Conservation (phyloP, 2,113 vertebrate genomes). For the Sorex fumeus region DNA sequence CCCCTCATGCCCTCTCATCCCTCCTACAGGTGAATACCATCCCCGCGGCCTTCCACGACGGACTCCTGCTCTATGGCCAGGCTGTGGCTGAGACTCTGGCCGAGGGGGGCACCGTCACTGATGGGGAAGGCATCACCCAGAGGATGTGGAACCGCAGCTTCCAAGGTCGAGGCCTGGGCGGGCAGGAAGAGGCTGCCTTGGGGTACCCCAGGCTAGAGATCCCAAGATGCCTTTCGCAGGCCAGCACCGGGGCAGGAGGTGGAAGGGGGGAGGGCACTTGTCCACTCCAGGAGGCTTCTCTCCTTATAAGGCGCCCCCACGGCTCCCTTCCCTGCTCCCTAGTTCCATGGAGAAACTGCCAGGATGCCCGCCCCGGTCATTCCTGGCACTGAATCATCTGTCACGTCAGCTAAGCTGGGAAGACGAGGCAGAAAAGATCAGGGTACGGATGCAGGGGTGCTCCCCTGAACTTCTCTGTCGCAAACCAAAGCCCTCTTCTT, state of each 20-base stretch:
- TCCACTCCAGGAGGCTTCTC: neutral
- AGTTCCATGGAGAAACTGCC: neutral
- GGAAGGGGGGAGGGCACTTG: too few relatives aligned
- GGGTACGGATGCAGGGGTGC: neutral
- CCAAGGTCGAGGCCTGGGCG: constrained; percentile 81
- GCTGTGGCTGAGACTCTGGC: constrained; percentile 87
- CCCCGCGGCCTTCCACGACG: constrained; percentile 89
- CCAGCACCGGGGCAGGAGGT: too few relatives aligned
- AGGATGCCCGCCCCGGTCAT: neutral
- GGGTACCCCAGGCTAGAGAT: neutral
- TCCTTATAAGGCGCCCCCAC: neutral
- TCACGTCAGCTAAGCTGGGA: neutral
- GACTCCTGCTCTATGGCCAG: constrained; percentile 88
- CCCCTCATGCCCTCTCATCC: accelerated
- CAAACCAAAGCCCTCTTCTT: neutral
- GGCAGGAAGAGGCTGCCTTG: neutral
- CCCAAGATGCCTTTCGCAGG: neutral
- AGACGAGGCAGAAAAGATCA: neutral
- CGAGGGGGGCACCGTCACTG: constrained; percentile 80
- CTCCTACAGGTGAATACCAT: constrained; percentile 88
- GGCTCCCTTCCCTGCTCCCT: neutral
- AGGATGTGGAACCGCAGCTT: constrained; percentile 91
- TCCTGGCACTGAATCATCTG: neutral
- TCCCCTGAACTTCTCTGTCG: neutral
- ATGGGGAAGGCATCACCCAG: constrained; percentile 83